phyloP scores from a whole-genome alignment of 2,113 vertebrate species.

The Electrona antarctica region DNA sequence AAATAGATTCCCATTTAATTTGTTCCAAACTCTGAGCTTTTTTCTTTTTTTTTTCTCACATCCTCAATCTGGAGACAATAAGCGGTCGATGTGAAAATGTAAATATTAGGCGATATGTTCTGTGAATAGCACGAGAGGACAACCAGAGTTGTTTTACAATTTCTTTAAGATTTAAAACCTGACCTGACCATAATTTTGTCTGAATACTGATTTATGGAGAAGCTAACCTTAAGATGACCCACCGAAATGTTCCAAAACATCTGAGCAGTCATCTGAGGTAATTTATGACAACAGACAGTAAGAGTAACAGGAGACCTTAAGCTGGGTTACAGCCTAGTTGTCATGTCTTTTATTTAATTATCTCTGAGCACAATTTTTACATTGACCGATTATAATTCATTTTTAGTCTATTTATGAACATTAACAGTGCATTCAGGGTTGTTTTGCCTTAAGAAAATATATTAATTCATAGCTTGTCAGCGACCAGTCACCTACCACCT shows the following conservation, averaged over 20 bases:
- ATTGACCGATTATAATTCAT: background rate
- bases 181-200: slow-evolving; percentile 19
- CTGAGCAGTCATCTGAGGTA: slow-evolving; percentile 19
- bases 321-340: slow-evolving; percentile 2
- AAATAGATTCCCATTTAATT: slow-evolving; percentile 69
- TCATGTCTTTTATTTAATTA: background rate
- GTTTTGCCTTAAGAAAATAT: no score
- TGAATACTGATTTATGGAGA: slow-evolving; percentile 28
- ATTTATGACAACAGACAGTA: slow-evolving; percentile 19
- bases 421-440: background rate
- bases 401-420: background rate
- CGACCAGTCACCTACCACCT: no score
- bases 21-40: slow-evolving; percentile 49
- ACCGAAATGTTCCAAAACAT: slow-evolving; percentile 50
- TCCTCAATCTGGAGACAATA: slow-evolving; percentile 45
- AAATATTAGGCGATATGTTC: slow-evolving; percentile 53
- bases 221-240: slow-evolving; percentile 33
- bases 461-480: no score
- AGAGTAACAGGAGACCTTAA: slow-evolving; percentile 7
- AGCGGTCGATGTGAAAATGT: slow-evolving; percentile 37
- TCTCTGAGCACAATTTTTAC: slow-evolving; percentile 7
- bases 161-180: slow-evolving; percentile 18
- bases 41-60: slow-evolving; percentile 13
- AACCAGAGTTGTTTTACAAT: slow-evolving; percentile 15
- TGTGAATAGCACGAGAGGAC: background rate